phyloP scores from a whole-genome alignment of 2,797 vertebrate genomes.

The Acropternis orthonyx region DNA sequence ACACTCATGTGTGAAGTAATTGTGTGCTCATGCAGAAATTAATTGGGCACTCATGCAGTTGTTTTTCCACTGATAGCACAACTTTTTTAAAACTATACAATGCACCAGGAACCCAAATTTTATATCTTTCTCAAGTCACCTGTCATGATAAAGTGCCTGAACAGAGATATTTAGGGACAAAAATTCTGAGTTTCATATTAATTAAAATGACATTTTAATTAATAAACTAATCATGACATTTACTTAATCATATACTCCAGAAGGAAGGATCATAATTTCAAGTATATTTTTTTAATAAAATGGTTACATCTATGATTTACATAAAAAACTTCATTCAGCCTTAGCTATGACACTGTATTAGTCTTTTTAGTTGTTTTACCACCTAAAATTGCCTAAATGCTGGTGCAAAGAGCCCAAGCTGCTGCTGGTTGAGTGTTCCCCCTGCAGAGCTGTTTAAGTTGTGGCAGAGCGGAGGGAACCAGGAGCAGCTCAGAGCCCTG shows the following conservation, averaged over 20 bases:
- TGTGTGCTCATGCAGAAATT: fast-evolving
- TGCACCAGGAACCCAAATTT: background rate
- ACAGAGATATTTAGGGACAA: background rate
- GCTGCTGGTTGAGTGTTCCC: background rate
- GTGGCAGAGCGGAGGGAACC: background rate
- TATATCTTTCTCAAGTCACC: background rate
- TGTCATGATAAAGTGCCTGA: background rate
- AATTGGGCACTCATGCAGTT: background rate
- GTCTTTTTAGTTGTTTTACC: background rate
- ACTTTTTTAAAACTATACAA: background rate
- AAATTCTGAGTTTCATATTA: background rate
- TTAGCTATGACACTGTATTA: background rate
- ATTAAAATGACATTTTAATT: background rate
- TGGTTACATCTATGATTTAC: background rate
- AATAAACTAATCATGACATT: background rate
- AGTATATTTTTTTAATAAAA: background rate
- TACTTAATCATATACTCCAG: background rate
- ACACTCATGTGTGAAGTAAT: background rate
- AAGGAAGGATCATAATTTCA: background rate
- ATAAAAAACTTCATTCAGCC: background rate
- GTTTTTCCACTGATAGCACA: background rate
- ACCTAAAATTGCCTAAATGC: background rate
- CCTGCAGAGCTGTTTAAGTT: background rate
- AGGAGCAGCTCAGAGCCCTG: background rate
- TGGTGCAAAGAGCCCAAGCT: background rate